Evolutionary conservation across 2,113 vertebrate species (phyloP).

Genomic region (Glareola pratincola): DNA sequence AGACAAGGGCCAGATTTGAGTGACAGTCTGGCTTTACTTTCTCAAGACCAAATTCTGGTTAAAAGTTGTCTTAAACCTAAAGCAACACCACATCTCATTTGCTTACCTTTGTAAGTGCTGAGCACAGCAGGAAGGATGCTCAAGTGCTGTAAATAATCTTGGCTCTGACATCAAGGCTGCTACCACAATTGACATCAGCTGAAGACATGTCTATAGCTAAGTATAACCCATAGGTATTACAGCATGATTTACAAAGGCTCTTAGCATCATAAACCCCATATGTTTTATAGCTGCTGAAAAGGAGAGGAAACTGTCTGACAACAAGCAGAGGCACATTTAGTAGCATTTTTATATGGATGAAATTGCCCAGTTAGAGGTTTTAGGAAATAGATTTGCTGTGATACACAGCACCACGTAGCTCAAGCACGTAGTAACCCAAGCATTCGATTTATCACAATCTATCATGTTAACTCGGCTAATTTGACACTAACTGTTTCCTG

Average conservation of each 20-base stretch:
- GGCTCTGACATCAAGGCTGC: not conserved
- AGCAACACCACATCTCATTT: not conserved
- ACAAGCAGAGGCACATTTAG: not conserved
- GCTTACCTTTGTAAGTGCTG: not conserved
- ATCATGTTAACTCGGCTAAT: conserved; percentile 61
- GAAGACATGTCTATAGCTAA: not conserved
- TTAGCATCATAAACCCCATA: not conserved
- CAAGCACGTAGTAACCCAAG: not conserved
- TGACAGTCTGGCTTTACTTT: not conserved
- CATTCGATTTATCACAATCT: conserved; percentile 32
- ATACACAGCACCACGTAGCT: not conserved
- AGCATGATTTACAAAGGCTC: not conserved
- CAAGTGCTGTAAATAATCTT: conserved; percentile 23
- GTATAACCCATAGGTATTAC: not conserved
- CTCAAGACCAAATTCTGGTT: not conserved
- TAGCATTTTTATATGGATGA: not conserved
- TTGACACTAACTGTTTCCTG: conserved; percentile 32
- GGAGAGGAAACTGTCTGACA: not conserved
- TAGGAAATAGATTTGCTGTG: not conserved
- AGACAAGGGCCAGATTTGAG: not conserved
- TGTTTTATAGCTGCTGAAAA: conserved; percentile 28
- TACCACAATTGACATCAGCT: conserved; percentile 12
- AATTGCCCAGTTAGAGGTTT: conserved; percentile 21
- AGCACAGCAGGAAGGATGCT: not conserved
- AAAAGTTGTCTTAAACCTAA: not conserved